Evolutionary conservation across 2,113 vertebrate genomes (phyloP).

Genomic region (Gasterosteus aculeatus): DNA sequence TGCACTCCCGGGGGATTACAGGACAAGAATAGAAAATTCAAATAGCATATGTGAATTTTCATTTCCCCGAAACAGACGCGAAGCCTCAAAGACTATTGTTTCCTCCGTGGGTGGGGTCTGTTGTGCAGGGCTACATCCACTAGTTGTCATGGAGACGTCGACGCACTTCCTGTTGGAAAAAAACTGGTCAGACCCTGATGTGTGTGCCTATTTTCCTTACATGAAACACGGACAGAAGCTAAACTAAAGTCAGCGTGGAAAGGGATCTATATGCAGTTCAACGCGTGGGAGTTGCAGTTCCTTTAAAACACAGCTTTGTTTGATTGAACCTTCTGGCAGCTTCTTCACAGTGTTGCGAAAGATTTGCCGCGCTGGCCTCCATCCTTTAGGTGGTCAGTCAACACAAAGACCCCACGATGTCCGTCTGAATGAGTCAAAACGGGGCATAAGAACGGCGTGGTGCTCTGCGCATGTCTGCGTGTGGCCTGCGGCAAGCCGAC

Average conservation of each 20-base stretch:
- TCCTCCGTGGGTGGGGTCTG: constrained; percentile 50
- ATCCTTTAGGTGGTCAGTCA: constrained; percentile 35
- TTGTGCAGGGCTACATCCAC: not conserved
- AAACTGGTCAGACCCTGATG: constrained; percentile 24
- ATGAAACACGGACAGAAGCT: constrained; percentile 25
- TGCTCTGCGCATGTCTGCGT: constrained; percentile 32
- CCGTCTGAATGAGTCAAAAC: constrained; percentile 54
- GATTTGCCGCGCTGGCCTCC: not conserved
- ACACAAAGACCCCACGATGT: constrained; percentile 48
- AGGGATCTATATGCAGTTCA: not conserved
- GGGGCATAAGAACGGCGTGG: no score
- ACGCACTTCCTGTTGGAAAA: constrained; percentile 57
- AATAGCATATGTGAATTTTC: constrained; percentile 58
- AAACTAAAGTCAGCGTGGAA: not conserved
- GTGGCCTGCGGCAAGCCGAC: constrained; percentile 47
- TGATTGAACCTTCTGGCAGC: constrained; percentile 5
- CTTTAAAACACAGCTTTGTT: not conserved
- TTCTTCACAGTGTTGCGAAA: constrained; percentile 10
- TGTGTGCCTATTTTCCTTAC: not conserved
- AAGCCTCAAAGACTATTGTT: constrained; percentile 56
- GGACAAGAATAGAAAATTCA: constrained; percentile 63
- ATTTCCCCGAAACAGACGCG: constrained; percentile 38
- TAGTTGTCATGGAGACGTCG: constrained; percentile 41
- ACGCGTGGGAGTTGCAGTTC: not conserved
- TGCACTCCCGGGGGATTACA: constrained; percentile 35